Conservation (phyloP, 2,113 vertebrate genomes). For the Pelmatolapia mariae region DNA sequence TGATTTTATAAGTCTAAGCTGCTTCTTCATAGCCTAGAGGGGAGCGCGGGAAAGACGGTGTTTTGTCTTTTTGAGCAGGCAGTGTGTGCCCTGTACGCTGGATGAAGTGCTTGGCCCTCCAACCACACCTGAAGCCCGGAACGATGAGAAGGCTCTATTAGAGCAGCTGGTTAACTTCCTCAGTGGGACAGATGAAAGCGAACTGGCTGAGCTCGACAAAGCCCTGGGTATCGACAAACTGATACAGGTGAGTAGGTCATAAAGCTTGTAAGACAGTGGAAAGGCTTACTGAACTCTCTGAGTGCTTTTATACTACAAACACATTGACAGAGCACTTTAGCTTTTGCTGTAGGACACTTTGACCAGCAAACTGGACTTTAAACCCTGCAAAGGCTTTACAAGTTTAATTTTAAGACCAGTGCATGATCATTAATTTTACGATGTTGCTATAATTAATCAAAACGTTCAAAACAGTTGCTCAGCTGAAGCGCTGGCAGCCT, state of each 20-base stretch:
- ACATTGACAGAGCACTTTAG: background rate
- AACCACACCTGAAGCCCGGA: constrained; percentile 84
- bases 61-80: constrained; percentile 64
- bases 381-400: background rate
- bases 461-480: background rate
- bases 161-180: constrained; percentile 94
- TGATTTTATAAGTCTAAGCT: background rate
- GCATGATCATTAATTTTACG: background rate
- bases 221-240: constrained; percentile 94
- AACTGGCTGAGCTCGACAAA: constrained; percentile 87
- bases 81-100: constrained; percentile 84
- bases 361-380: background rate
- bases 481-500: background rate
- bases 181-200: constrained; percentile 94
- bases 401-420: background rate
- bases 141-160: constrained; percentile 88
- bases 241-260: constrained; percentile 79
- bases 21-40: background rate
- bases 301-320: background rate
- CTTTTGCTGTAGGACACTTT: background rate
- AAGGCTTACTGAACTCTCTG: background rate
- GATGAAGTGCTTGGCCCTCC: constrained; percentile 89
- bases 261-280: background rate
- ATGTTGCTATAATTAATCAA: background rate
- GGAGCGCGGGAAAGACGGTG: background rate